These are phyloP conservation scores for Brachyopa scutellaris DNA, from an alignment of 2,888 invertebrate genomes.

Conservation along the genomic window DNA sequence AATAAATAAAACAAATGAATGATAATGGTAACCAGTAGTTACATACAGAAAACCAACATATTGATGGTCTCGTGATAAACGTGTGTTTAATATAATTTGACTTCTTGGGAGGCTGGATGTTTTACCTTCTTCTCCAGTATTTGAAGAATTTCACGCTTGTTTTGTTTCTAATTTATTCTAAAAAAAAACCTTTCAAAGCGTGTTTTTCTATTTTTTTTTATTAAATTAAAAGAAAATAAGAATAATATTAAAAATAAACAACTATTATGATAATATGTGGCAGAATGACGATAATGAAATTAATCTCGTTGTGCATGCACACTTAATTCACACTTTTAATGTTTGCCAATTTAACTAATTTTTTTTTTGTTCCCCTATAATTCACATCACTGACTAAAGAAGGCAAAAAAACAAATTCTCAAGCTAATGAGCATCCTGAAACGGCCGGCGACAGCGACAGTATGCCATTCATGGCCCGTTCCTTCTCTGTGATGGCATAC, in stretches of 20 bases:
- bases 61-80: slow-evolving; percentile 1
- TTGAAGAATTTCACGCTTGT: not conserved
- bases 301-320: slow-evolving; percentile 16
- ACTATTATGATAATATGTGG: not conserved
- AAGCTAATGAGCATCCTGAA: too few species aligned
- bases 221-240: not conserved
- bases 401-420: too few species aligned
- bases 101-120: not conserved
- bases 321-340: slow-evolving; percentile 36
- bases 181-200: not conserved
- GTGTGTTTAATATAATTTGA: not conserved
- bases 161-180: not conserved
- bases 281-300: slow-evolving; percentile 35
- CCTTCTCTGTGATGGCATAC: not conserved
- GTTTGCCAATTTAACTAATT: slow-evolving; percentile 4
- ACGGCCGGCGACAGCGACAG: too few species aligned
- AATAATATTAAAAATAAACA: slow-evolving; percentile 10
- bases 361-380: too few species aligned
- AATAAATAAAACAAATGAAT: too few species aligned
- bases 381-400: too few species aligned
- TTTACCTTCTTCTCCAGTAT: not conserved
- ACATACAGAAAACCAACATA: too few species aligned
- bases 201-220: not conserved
- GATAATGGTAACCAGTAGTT: too few species aligned
- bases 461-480: too few species aligned